Conservation (phyloP, 2,113 vertebrate species). For the Aplodontia rufa region DNA sequence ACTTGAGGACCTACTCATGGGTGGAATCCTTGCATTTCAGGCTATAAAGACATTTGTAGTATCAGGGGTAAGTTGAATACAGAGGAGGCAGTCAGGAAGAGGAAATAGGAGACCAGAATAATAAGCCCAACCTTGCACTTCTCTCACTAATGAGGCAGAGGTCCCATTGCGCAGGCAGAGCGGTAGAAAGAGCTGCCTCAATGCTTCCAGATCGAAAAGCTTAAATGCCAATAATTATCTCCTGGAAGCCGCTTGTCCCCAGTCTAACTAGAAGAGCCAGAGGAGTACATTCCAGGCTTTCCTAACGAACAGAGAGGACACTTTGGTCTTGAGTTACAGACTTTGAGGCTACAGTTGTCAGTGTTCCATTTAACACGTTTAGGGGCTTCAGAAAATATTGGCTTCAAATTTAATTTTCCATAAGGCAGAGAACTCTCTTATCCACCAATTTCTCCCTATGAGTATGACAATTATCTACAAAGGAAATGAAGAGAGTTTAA, state of each 20-base stretch:
- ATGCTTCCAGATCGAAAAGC: not conserved
- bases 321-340: not conserved
- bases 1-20: slow-evolving; percentile 21
- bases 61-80: not conserved
- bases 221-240: slow-evolving; percentile 42
- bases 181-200: not conserved
- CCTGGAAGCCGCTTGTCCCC: not conserved
- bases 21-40: not conserved
- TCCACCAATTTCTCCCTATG: not conserved
- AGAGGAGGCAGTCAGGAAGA: not conserved
- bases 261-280: not conserved
- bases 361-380: not conserved
- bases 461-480: not conserved
- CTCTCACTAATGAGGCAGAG: slow-evolving; percentile 45
- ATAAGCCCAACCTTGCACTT: slow-evolving; percentile 2
- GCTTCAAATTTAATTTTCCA: slow-evolving; percentile 5
- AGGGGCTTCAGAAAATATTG: not conserved
- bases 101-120: not conserved
- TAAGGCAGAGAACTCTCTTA: not conserved
- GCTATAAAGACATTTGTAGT: too few relatives aligned
- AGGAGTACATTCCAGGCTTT: not conserved
- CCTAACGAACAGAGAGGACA: not conserved
- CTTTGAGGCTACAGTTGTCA: not conserved
- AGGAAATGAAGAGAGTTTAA: not conserved
- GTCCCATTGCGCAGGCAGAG: not conserved